Percentiles rank a stretch among this genome's conserved stretches.
These are phyloP conservation scores for Hiodon alosoides DNA, from an alignment of 2,113 vertebrate genomes.

Conservation along the genomic window DNA sequence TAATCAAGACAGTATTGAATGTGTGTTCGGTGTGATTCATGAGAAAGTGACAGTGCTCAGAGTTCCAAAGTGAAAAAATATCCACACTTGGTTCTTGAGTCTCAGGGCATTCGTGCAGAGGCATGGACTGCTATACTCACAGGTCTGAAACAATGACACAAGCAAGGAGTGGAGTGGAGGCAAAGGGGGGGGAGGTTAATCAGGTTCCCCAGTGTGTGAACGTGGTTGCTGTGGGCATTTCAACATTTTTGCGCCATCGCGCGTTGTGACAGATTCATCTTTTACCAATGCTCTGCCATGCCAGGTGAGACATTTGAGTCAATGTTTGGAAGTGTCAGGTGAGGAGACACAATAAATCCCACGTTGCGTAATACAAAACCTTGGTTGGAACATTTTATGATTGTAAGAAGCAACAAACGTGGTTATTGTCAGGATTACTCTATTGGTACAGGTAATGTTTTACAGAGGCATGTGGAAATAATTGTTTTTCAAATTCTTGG, in stretches of 20 bases:
- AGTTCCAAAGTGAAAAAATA: no score
- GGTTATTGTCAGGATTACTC: slow-evolving; percentile 43
- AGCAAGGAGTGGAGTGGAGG: background rate
- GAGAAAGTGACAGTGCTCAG: no score
- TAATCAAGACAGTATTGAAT: no score
- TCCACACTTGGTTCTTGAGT: no score
- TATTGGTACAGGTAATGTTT: slow-evolving; percentile 41
- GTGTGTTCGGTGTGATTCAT: no score
- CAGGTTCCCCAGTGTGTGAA: background rate
- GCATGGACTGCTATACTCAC: background rate
- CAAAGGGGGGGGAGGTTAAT: background rate
- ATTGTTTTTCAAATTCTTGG: slow-evolving; percentile 26
- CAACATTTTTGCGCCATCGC: background rate
- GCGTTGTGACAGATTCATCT: background rate
- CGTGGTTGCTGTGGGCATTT: background rate
- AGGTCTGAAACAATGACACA: background rate
- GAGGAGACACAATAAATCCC: slow-evolving; percentile 31
- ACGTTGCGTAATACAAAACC: slow-evolving; percentile 28
- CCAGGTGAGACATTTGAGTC: background rate
- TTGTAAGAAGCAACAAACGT: background rate
- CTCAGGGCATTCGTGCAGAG: no score
- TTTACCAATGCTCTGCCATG: background rate
- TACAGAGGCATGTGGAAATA: slow-evolving; percentile 47
- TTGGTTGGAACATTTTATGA: no score
- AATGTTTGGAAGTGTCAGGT: background rate